Percentiles rank a stretch among this genome's conserved stretches.
phyloP scores from a whole-genome alignment of 1,140 invertebrate genomes.

The Phymorhynchus buccinoides region DNA sequence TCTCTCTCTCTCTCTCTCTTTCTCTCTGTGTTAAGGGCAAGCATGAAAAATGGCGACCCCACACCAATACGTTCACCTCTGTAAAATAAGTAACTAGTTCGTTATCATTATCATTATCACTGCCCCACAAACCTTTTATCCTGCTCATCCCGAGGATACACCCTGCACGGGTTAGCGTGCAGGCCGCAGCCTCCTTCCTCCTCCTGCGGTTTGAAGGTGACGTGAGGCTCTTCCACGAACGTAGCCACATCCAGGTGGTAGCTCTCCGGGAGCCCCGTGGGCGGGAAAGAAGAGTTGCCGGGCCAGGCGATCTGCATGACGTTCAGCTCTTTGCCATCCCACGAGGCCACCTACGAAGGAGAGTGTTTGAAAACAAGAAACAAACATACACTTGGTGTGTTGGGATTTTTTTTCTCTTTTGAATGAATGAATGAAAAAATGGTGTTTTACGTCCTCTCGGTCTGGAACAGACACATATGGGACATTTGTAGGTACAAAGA shows the following conservation, averaged over 20 bases:
- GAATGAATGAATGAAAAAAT: not conserved
- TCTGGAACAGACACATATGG: no score
- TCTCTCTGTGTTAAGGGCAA: no score
- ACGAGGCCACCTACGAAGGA: conserved; percentile 92
- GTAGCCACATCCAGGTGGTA: conserved; percentile 97
- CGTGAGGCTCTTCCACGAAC: conserved; percentile 95
- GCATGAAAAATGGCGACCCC: no score
- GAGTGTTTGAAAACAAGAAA: no score
- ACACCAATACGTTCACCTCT: not conserved
- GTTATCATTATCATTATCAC: no score
- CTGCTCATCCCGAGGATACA: conserved; percentile 41
- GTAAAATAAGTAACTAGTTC: no score
- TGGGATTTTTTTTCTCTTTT: no score
- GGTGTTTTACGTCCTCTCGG: no score
- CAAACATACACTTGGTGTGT: no score
- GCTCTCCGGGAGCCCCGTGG: conserved; percentile 96
- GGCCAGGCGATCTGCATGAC: conserved; percentile 99
- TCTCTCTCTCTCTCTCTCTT: not conserved
- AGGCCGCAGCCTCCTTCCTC: conserved; percentile 52
- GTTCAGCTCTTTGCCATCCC: conserved; percentile 82
- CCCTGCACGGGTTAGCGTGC: conserved; percentile 48
- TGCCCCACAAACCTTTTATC: conserved; percentile 30
- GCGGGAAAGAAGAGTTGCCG: conserved; percentile 93
- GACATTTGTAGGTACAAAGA: no score
- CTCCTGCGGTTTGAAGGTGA: conserved; percentile 72